Evolutionary conservation across 1,140 invertebrate genomes (phyloP), one percentile per base, ranked within the genome.

Genomic region (Pseudomyrmex sp.): DNA sequence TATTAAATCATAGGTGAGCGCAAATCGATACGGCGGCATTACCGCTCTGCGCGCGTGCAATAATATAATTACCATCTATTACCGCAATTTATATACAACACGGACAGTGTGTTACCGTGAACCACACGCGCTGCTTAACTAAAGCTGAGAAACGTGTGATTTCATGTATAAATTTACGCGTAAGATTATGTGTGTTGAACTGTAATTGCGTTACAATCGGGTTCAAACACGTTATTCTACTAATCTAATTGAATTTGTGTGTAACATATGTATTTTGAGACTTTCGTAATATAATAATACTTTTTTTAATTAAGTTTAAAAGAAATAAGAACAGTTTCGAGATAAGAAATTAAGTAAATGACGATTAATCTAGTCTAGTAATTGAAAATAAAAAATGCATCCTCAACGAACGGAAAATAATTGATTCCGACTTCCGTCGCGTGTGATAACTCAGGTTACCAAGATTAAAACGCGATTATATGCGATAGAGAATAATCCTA

Each of bases 51-150:
- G 5, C 46, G 54, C 48, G 46, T 59, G 44, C 44, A 59, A 15
- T 80, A 80, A 80, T 56, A 80, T 80, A 80, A 80, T 80, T 80
- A 80, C 66, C 76, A 80, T 80, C 70, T 70, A 70, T 80, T 80
- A 80, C 44, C 76, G 66, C 66, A 80, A 80, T 70, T 80, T 80
- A 80, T 35, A 35, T 80, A 68, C 44, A 44, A 79, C 54, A 79
- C 65, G 44, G 12, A 70, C 76, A 2, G 58, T 80, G n/a, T 70
- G n/a, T 70, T 70, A n/a, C 66, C 20, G 48, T 66, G 20, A 58
- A 70, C 54, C 13, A 20, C 50, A 46, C 8, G 50, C 54, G 50
- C 54, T 48, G 23, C 54, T 80, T 46, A 68, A 70, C 46, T 70
- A 61, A 80, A 80, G 46, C 44, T 70, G 54, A 80, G 54, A 48